These are phyloP conservation scores for Erebia epiphron DNA, from an alignment of 2,888 invertebrate species.

Conservation along the genomic window DNA sequence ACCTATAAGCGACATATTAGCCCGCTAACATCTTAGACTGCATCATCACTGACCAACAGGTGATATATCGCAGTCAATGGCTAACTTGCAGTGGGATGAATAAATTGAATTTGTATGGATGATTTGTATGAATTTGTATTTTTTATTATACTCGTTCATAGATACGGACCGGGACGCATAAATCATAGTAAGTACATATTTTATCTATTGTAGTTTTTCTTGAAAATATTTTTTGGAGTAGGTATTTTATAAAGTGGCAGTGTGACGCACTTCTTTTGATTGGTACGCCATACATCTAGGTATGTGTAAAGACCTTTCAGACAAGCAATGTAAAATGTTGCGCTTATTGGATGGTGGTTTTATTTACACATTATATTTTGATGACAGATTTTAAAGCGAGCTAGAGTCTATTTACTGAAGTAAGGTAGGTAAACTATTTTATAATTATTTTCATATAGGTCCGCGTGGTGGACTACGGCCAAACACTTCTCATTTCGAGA, in stretches of 20 bases:
- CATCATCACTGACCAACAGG: no score
- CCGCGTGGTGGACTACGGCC: no score
- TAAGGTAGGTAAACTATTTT: neutral
- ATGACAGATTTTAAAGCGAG: no score
- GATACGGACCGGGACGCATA: neutral
- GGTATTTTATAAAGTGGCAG: conserved; percentile 1
- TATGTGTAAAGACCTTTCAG: neutral
- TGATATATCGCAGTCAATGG: no score
- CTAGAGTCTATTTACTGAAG: neutral
- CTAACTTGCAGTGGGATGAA: no score
- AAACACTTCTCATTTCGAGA: no score
- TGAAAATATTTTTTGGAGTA: conserved; percentile 5
- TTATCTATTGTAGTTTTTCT: neutral
- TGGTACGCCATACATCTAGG: conserved; percentile 11
- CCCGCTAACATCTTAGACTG: no score
- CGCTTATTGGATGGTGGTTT: neutral
- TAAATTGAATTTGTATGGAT: no score
- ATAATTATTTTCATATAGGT: neutral
- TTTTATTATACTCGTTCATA: no score
- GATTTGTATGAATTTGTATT: no score
- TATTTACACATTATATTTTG: no score
- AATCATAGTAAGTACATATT: neutral
- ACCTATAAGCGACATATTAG: no score
- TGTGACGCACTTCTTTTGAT: conserved; percentile 25
- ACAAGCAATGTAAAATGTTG: neutral